These are phyloP conservation scores for Rhynchomys soricoides DNA, from an alignment of 2,113 vertebrate genomes.

Conservation along the genomic window DNA sequence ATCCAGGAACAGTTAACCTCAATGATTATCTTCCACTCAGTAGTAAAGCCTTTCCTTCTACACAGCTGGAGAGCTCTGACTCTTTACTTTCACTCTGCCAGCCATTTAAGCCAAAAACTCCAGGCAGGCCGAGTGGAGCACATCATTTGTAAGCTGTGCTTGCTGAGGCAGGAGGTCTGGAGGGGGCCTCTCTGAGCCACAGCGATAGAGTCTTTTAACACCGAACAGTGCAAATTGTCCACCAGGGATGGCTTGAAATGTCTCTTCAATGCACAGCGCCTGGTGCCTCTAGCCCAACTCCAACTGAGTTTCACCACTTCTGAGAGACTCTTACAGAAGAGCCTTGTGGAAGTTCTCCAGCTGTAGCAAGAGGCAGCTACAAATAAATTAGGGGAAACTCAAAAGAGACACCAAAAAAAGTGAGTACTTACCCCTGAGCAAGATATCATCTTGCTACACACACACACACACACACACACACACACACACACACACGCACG, in stretches of 20 bases:
- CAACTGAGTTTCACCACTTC: conserved; percentile 80
- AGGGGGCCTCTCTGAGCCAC: conserved; percentile 76
- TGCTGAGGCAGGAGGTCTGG: conserved; percentile 79
- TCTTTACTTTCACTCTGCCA: conserved; percentile 81
- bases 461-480: conserved; percentile 34
- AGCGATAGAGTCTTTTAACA: conserved; percentile 85
- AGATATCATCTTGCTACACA: conserved; percentile 29
- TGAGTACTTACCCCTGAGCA: conserved; percentile 45
- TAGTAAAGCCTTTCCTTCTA: conserved; percentile 80
- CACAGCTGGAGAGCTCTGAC: conserved; percentile 79
- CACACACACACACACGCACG: background rate
- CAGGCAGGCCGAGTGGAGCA: conserved; percentile 73
- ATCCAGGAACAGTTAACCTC: conserved; percentile 66
- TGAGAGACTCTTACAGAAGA: conserved; percentile 81
- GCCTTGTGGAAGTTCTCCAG: conserved; percentile 79
- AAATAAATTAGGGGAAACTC: conserved; percentile 83
- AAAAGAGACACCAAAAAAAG: conserved; percentile 48
- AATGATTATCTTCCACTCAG: conserved; percentile 52
- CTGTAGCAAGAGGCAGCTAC: conserved; percentile 81
- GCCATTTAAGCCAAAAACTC: conserved; percentile 81
- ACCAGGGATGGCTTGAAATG: conserved; percentile 85
- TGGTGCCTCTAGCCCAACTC: conserved; percentile 81
- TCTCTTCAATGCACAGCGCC: conserved; percentile 81
- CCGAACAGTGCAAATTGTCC: conserved; percentile 84
- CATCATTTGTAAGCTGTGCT: conserved; percentile 82